A percentile compares a stretch with the other conserved stretches of the same genome.
phyloP scores from a whole-genome alignment of 2,797 vertebrate genomes.

The Pygocentrus nattereri region DNA sequence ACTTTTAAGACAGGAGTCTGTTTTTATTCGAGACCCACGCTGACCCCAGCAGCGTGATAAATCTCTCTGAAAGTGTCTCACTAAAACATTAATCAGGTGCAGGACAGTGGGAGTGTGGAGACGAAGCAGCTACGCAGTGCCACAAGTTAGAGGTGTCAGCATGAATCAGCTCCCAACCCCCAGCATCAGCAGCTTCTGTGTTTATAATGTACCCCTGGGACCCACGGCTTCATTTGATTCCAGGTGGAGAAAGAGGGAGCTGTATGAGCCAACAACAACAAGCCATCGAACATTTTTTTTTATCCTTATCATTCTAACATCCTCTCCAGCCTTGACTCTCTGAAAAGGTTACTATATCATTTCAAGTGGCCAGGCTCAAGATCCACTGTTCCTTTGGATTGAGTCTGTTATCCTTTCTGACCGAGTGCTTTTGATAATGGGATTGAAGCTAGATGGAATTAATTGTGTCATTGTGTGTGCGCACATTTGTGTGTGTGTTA shows the following conservation, averaged over 20 bases:
- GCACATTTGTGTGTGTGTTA: slow-evolving; percentile 13
- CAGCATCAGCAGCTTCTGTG: background rate
- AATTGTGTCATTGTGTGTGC: slow-evolving; percentile 20
- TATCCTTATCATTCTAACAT: background rate
- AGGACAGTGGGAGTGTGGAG: slow-evolving; percentile 17
- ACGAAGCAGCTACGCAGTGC: background rate
- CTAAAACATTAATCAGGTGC: slow-evolving; percentile 49
- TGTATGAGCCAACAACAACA: background rate
- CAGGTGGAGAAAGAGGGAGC: background rate
- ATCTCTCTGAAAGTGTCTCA: slow-evolving; percentile 34
- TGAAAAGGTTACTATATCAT: background rate
- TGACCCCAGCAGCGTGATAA: slow-evolving; percentile 10
- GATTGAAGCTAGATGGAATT: slow-evolving; percentile 28
- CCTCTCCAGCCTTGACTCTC: background rate
- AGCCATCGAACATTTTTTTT: background rate
- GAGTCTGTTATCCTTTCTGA: slow-evolving; percentile 1
- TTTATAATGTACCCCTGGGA: slow-evolving; percentile 6
- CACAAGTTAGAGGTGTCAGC: slow-evolving; percentile 47
- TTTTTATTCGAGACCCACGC: background rate
- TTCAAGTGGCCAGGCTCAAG: background rate
- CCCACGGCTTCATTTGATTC: background rate
- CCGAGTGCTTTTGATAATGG: slow-evolving; percentile 28
- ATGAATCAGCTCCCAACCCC: slow-evolving; percentile 39
- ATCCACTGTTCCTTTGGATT: background rate
- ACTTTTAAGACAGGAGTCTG: slow-evolving; percentile 6